A percentile compares a stretch with the other conserved stretches of the same genome.
These are phyloP conservation scores for Upupa epops DNA, from an alignment of 2,113 vertebrate species.

Conservation along the genomic window DNA sequence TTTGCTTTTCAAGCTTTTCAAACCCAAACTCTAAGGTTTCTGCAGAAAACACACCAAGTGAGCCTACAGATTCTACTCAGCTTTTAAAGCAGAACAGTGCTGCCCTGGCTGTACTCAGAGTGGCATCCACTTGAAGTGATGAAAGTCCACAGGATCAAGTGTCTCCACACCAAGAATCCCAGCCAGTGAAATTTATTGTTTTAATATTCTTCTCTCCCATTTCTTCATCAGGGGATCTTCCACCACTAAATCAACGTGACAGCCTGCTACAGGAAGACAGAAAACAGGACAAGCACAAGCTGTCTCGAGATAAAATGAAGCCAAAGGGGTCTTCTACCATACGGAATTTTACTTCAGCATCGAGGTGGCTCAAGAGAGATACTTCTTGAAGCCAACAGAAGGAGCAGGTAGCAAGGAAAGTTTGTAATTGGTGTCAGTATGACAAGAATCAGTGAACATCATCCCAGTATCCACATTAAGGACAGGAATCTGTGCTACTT, in stretches of 20 bases:
- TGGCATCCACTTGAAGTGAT: neutral
- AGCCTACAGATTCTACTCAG: too few relatives aligned
- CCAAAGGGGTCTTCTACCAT: neutral
- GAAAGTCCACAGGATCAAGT: neutral
- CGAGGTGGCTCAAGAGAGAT: neutral
- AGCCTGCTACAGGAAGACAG: neutral
- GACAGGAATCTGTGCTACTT: neutral
- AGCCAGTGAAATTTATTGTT: slow-evolving; percentile 16
- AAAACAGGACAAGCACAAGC: neutral
- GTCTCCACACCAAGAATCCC: neutral
- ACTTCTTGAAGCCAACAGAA: neutral
- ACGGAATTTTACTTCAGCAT: neutral
- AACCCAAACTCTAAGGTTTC: too few relatives aligned
- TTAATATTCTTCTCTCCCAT: slow-evolving; percentile 19
- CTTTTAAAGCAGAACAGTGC: too few relatives aligned
- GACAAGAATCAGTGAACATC: neutral
- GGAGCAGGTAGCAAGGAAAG: neutral
- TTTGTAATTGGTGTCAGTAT: neutral
- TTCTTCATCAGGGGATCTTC: neutral
- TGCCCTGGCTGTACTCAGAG: neutral
- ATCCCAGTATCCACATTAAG: neutral
- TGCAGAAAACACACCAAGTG: too few relatives aligned
- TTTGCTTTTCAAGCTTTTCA: too few relatives aligned
- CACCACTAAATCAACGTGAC: neutral
- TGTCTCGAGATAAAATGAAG: neutral